phyloP scores from a whole-genome alignment of 2,888 invertebrate genomes.

The Arge pagana region DNA sequence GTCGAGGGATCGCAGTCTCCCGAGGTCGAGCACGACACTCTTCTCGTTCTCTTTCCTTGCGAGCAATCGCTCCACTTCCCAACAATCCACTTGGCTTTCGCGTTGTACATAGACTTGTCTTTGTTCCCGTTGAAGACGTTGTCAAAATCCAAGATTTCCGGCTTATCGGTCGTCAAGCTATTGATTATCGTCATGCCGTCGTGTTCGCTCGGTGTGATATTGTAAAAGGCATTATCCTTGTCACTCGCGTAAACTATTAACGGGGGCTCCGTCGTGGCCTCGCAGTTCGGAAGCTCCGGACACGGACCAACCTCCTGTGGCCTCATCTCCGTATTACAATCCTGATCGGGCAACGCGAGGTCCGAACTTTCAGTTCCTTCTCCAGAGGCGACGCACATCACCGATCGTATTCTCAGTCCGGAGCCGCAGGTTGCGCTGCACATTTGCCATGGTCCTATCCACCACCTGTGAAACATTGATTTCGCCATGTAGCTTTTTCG shows the following conservation, averaged over 20 bases:
- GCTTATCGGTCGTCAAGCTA: slow-evolving; percentile 42
- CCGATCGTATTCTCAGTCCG: slow-evolving; percentile 67
- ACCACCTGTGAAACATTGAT: slow-evolving; percentile 70
- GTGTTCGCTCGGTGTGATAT: slow-evolving; percentile 44
- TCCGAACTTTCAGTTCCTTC: slow-evolving; percentile 66
- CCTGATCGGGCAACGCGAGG: slow-evolving; percentile 75
- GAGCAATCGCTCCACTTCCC: slow-evolving; percentile 49
- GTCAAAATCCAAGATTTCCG: slow-evolving; percentile 52
- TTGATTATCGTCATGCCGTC: slow-evolving; percentile 41
- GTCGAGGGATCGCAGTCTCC: slow-evolving; percentile 44
- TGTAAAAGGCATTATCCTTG: slow-evolving; percentile 47
- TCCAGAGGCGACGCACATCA: slow-evolving; percentile 68
- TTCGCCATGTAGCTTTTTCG: no score
- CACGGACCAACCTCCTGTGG: slow-evolving; percentile 74
- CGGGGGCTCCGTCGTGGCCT: slow-evolving; percentile 42
- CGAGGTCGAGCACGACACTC: slow-evolving; percentile 44
- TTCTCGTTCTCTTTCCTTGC: slow-evolving; percentile 42
- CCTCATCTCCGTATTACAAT: slow-evolving; percentile 69
- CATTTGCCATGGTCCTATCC: slow-evolving; percentile 85
- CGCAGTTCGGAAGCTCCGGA: slow-evolving; percentile 60
- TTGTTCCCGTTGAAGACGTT: slow-evolving; percentile 50
- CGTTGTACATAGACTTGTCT: slow-evolving; percentile 47
- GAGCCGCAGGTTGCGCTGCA: slow-evolving; percentile 75
- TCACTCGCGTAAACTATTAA: slow-evolving; percentile 45
- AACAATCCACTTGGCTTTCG: slow-evolving; percentile 49